These are phyloP conservation scores for Goniozus legneri DNA, from an alignment of 1,140 invertebrate species.

Conservation along the genomic window DNA sequence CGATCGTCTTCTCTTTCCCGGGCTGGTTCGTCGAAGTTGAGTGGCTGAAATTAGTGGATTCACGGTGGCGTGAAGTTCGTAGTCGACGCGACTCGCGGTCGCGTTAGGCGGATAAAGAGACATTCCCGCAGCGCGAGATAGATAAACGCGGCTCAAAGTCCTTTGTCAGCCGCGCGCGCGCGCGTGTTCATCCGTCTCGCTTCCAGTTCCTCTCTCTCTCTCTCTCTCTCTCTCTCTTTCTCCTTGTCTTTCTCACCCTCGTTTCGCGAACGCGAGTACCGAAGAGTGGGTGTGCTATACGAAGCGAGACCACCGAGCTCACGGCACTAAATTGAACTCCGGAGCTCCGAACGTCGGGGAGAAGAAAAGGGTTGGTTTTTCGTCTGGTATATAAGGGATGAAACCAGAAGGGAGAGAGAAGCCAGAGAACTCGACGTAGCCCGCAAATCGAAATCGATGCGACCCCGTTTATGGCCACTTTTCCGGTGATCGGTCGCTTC, in stretches of 20 bases:
- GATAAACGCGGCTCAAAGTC: constrained; percentile 14
- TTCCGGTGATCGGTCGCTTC: constrained; percentile 3
- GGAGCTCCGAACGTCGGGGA: constrained; percentile 25
- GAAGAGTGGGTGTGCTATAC: constrained; percentile 13
- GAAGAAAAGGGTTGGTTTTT: too few species aligned
- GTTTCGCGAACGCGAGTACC: not conserved
- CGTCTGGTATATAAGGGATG: too few species aligned
- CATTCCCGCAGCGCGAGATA: constrained; percentile 17
- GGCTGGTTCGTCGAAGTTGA: not conserved
- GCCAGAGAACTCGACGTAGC: too few species aligned
- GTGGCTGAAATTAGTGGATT: constrained; percentile 20
- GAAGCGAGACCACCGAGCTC: constrained; percentile 20
- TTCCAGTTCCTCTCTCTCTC: too few species aligned
- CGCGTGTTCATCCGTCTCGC: too few species aligned
- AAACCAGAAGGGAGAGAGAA: too few species aligned
- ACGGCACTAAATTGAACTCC: constrained; percentile 28
- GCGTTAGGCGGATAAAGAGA: constrained; percentile 17
- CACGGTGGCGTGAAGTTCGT: constrained; percentile 9
- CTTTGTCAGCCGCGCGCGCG: constrained; percentile 23
- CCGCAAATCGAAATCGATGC: constrained; percentile 8
- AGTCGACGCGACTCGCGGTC: constrained; percentile 11
- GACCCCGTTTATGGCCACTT: constrained; percentile 21
- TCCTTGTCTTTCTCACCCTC: not conserved
- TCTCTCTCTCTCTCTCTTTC: not conserved
- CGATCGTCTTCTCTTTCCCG: too few species aligned